Percentiles rank a stretch among this genome's conserved stretches.
Conservation (phyloP, 2,888 invertebrate genomes). For the Synergus umbraculus region DNA sequence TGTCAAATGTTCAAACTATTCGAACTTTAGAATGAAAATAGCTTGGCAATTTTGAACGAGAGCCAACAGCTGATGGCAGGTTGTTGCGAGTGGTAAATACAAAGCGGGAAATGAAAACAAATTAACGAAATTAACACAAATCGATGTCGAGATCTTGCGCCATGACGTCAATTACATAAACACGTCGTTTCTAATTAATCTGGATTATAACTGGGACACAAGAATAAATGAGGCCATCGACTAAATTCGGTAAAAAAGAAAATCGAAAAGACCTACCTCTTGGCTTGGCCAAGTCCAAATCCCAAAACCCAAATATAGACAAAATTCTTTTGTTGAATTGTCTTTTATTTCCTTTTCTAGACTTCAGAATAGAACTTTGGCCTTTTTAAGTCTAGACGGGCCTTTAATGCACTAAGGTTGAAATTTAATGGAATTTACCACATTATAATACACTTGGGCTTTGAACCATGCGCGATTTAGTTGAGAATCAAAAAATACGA, state of each 20-base stretch:
- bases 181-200: neutral
- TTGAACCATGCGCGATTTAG: conserved; percentile 15
- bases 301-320: neutral
- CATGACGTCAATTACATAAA: conserved; percentile 28
- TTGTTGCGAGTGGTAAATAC: conserved; percentile 53
- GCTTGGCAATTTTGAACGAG: conserved; percentile 53
- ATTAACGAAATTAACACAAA: neutral
- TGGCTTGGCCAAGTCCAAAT: neutral
- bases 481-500: neutral
- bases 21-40: conserved; percentile 64
- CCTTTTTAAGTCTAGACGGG: neutral
- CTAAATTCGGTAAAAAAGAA: neutral
- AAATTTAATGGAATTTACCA: conserved; percentile 14
- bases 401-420: neutral
- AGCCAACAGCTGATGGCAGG: conserved; percentile 59
- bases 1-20: conserved; percentile 16
- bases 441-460: neutral
- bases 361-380: too few relatives aligned
- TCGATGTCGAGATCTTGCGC: neutral
- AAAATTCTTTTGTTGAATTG: neutral
- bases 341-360: neutral
- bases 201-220: neutral
- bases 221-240: neutral
- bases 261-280: neutral
- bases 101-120: conserved; percentile 3